Base-by-base conservation (phyloP, 1,140 invertebrate species). In the Mylabris phalerata region DNA sequence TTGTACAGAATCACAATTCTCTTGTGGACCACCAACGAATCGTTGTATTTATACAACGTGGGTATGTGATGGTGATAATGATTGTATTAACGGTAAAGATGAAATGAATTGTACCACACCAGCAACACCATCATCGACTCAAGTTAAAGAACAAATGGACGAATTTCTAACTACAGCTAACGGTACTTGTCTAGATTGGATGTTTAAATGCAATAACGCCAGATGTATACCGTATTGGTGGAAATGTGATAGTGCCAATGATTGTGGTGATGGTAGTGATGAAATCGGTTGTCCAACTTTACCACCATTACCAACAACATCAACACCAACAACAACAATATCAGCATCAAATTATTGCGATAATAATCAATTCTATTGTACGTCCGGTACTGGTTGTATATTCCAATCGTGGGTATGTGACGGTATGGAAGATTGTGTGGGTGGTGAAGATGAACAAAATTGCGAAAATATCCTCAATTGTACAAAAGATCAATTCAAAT, bases 151-250 rank as follows among this genome's bases (percentile, higher is more conserved):
- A 48, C 52, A 55, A 26, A 48, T 24, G 50, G n/a, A 4, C 9
- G 9, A 13, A 40, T 41, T 58, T 48, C 50, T 49, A n/a, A 59
- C 62, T 19, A 39, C 68, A 66, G 19, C 1, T 2, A 69, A 70
- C 52, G 64, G 62, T 13, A 64, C 66, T n/a, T 91, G 89, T 75
- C 80, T 83, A 26, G 83, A 82, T 68, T 88, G 84, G 89, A 85
- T 89, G 86, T 85, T 88, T 63, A 79, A 77, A 59, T 91, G 88
- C 68, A 72, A 75, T 9, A 87, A 87, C 65, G 79, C 81, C 9
- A 85, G 85, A 57, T 96, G 93, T 69, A 84, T 95, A 46, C 89
- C 92, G 0, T 84, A 84, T 46, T 87, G 89, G 89, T 93, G 91
- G 86, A 84, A 87, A 73, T 77, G 80, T 60, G 80, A 82, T 62